Evolutionary conservation across 2,797 vertebrate genomes (phyloP), one percentile per base, ranked within the genome.

Genomic region (Amniataba percoides): DNA sequence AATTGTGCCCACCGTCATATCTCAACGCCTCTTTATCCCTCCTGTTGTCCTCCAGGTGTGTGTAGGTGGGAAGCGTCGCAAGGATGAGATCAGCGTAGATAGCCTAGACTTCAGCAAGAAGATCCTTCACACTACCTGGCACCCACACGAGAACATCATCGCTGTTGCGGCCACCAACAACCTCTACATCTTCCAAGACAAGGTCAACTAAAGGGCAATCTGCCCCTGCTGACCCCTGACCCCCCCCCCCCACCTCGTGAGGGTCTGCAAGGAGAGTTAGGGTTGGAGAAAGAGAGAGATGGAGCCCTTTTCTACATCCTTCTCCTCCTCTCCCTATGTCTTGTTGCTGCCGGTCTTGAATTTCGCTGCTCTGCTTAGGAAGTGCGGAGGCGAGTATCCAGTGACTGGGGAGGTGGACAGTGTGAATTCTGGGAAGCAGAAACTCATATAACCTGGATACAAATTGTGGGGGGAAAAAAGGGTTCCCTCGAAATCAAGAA

Each of bases 131-230:
- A 99, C 98, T 11, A 98, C 98, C 87, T 99, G 98, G 98, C 98
- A 99, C 86, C 98, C 98, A 55, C 96, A 97, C 8, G 98, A 99
- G 95, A 99, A 99, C 86, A 99, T 99, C 93, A 99, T 99, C 1
- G 98, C 98, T 2, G 98, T 99, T 93, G 98, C 98, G 15, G 98
- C 98, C 91, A 99, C 98, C 82, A 99, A 99, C 94, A 99, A 99
- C 96, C 97, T 99, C 92, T 99, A 99, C 95, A 99, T 99, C 96
- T 99, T 99, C 94, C 98, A 99, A 95, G 98, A 99, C 96, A 99
- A 99, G 94, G 96, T 99, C 94, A 99, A 99, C 94, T 99, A 98
- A 96, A 88, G 90, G 89, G 73, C 79, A 55, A 27, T 31, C 69
- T 36, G 76, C 43, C 83, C 84, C 74, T 23, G 59, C 67, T 70